These are phyloP conservation scores for Trochalopteron elliotii DNA, from an alignment of 2,113 vertebrate species.

Conservation along the genomic window DNA sequence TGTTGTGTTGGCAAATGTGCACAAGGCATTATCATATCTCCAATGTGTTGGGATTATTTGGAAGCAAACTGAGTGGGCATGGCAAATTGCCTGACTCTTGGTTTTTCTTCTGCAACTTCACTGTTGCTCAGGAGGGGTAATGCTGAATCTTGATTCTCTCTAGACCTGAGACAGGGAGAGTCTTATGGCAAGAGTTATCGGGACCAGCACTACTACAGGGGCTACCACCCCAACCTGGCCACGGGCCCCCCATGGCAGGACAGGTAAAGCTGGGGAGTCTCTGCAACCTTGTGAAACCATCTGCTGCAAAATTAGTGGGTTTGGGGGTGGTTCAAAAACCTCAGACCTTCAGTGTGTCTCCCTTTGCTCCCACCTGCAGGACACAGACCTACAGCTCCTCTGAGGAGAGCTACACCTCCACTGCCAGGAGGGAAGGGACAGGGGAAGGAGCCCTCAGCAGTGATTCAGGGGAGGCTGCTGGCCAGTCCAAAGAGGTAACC, in stretches of 20 bases:
- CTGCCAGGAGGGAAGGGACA: neutral
- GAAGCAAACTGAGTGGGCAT: neutral
- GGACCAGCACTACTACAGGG: slow-evolving; percentile 49
- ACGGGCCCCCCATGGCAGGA: neutral
- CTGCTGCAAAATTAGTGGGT: neutral
- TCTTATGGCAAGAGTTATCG: neutral
- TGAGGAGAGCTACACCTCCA: neutral
- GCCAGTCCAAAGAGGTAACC: slow-evolving; percentile 62
- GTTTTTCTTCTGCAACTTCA: neutral
- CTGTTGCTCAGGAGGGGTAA: neutral
- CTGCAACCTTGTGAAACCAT: neutral
- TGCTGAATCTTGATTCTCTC: neutral
- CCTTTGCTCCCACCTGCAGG: slow-evolving; percentile 28
- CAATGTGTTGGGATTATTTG: neutral
- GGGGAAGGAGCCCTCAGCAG: neutral
- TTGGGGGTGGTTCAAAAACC: neutral
- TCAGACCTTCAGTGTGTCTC: neutral
- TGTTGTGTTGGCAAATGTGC: neutral
- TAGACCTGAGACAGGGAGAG: slow-evolving; percentile 58
- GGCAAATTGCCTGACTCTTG: neutral
- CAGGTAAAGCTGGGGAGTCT: slow-evolving; percentile 35
- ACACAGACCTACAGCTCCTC: neutral
- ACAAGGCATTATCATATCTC: neutral
- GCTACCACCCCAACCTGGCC: slow-evolving; percentile 40
- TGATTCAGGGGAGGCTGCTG: neutral